Conservation (phyloP, 2,113 vertebrate genomes). For the Campylomormyrus numenius region DNA sequence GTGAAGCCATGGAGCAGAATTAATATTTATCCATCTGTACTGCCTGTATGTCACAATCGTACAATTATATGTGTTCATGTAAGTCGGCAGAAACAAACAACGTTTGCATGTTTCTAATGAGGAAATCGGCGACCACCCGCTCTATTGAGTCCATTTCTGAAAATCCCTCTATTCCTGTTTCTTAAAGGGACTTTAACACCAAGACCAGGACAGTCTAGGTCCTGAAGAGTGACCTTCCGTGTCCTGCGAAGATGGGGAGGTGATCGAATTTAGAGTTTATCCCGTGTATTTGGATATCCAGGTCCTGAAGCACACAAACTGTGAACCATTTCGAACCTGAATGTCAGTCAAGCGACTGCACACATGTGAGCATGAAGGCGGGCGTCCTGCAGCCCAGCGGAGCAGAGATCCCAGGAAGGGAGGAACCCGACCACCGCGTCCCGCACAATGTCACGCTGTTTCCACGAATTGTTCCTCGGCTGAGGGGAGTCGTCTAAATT, state of each 20-base stretch:
- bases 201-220: neutral
- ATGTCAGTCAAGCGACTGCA: no score
- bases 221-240: neutral
- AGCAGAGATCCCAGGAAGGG: conserved; percentile 46
- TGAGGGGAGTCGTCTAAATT: conserved; percentile 75
- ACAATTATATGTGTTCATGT: neutral
- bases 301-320: neutral
- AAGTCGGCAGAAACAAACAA: neutral
- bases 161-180: neutral
- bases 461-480: conserved; percentile 76
- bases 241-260: neutral
- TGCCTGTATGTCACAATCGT: neutral
- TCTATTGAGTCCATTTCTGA: neutral
- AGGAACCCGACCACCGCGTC: conserved; percentile 53
- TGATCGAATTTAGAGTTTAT: neutral
- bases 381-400: no score
- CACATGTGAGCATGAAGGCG: neutral
- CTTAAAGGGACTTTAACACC: neutral
- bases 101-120: neutral
- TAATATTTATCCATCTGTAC: neutral
- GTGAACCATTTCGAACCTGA: neutral
- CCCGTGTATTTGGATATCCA: neutral
- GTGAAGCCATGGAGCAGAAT: neutral
- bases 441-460: conserved; percentile 65
- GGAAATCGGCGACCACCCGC: neutral